These are phyloP conservation scores for Odontocerum albicorne DNA, from an alignment of 2,888 invertebrate genomes.

Conservation along the genomic window DNA sequence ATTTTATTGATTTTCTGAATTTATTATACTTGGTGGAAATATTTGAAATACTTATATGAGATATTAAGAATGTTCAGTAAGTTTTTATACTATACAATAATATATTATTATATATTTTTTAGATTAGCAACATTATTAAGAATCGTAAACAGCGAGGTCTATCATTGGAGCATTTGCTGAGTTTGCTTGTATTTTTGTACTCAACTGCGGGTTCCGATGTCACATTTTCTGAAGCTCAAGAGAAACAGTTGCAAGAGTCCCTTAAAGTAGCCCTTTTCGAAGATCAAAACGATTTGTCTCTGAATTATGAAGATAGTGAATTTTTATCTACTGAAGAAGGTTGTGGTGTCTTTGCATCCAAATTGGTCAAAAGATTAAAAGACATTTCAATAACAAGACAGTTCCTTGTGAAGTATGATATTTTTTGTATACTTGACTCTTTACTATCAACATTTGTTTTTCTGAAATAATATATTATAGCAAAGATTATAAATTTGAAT, in stretches of 20 bases:
- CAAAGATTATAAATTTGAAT: too few species aligned
- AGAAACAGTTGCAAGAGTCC: slow-evolving; percentile 51
- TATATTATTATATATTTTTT: slow-evolving; percentile 39
- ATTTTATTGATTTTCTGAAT: slow-evolving; percentile 30
- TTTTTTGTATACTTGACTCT: too few species aligned
- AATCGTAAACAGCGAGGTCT: slow-evolving; percentile 56
- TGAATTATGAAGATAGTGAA: slow-evolving; percentile 37
- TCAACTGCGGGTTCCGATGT: slow-evolving; percentile 62
- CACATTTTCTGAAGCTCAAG: slow-evolving; percentile 55
- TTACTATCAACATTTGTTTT: too few species aligned
- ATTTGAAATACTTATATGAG: too few species aligned
- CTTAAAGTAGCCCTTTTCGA: slow-evolving; percentile 60
- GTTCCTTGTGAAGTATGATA: slow-evolving; percentile 47
- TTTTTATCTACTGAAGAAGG: slow-evolving; percentile 44
- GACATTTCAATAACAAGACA: slow-evolving; percentile 50
- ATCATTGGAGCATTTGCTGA: slow-evolving; percentile 59
- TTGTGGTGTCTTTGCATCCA: slow-evolving; percentile 43
- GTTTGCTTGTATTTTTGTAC: slow-evolving; percentile 62
- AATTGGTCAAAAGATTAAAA: slow-evolving; percentile 45
- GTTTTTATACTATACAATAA: neutral
- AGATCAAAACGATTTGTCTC: slow-evolving; percentile 50
- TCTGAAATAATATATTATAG: too few species aligned
- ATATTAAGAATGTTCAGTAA: too few species aligned
- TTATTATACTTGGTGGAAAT: too few species aligned
- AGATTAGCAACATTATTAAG: slow-evolving; percentile 61